Evolutionary conservation across 2,113 vertebrate species (phyloP).

Genomic region (Pachyramphus minor): DNA sequence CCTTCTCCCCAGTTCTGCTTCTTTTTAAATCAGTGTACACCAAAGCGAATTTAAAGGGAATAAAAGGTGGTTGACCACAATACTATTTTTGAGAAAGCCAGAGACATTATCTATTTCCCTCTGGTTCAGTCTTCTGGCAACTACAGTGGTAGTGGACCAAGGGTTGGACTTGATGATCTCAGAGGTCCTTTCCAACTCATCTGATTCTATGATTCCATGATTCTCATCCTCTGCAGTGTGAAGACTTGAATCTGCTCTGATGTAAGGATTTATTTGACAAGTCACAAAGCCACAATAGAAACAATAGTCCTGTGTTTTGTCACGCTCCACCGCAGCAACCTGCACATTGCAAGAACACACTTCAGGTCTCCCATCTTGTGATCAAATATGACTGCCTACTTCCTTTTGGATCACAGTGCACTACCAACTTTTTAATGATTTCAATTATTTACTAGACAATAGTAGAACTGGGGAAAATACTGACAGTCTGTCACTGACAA

Average conservation of each 20-base stretch:
- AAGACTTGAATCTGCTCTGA: not conserved
- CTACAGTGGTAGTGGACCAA: no score
- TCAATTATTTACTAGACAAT: slow-evolving; percentile 43
- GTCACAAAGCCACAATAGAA: not conserved
- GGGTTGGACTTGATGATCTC: no score
- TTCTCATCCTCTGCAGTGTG: not conserved
- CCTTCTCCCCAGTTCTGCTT: not conserved
- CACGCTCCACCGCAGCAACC: not conserved
- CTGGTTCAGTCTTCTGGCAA: not conserved
- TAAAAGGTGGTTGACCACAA: not conserved
- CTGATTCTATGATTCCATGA: no score
- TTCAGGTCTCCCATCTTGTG: not conserved
- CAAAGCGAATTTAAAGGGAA: not conserved
- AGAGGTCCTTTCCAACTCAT: no score
- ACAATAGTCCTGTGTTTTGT: not conserved
- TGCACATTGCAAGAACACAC: not conserved
- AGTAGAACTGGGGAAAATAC: not conserved
- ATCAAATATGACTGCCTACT: not conserved
- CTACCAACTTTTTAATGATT: slow-evolving; percentile 23
- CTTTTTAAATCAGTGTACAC: not conserved
- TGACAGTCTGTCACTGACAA: slow-evolving; percentile 41
- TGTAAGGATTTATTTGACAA: not conserved
- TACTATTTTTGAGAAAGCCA: not conserved
- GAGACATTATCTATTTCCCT: not conserved
- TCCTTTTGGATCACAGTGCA: not conserved